Conservation (phyloP, 2,113 vertebrate species). For the Eretmochelys imbricata region DNA sequence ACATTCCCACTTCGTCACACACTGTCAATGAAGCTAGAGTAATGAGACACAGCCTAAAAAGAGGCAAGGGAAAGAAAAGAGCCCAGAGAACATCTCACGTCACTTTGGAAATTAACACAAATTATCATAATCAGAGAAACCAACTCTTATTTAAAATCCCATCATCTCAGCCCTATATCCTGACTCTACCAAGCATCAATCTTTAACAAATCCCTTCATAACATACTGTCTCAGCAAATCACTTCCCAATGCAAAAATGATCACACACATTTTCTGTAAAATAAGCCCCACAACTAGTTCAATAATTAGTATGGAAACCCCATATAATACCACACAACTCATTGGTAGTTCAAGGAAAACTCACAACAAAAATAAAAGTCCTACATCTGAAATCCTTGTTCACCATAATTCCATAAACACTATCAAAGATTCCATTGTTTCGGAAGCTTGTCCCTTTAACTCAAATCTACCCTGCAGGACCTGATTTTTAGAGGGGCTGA, state of each 20-base stretch:
- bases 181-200: background rate
- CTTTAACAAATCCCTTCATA: background rate
- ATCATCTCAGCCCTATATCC: background rate
- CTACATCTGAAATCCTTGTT: background rate
- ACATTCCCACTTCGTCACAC: no score
- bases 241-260: background rate
- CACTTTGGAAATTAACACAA: background rate
- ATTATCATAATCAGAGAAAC: background rate
- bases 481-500: background rate
- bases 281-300: background rate
- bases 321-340: background rate
- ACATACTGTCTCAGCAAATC: background rate
- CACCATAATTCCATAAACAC: background rate
- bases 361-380: background rate
- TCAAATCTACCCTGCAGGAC: background rate
- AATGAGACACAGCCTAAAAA: background rate
- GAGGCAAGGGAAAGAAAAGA: background rate
- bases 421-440: background rate
- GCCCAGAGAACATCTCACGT: background rate
- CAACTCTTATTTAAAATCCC: background rate
- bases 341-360: background rate
- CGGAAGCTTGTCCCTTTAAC: background rate
- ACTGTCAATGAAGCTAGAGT: background rate
- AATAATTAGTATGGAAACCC: background rate
- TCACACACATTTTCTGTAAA: background rate